A percentile compares a stretch with the other conserved stretches of the same genome.
Conservation (phyloP, 2,888 invertebrate species). For the Anticlea derivata region DNA sequence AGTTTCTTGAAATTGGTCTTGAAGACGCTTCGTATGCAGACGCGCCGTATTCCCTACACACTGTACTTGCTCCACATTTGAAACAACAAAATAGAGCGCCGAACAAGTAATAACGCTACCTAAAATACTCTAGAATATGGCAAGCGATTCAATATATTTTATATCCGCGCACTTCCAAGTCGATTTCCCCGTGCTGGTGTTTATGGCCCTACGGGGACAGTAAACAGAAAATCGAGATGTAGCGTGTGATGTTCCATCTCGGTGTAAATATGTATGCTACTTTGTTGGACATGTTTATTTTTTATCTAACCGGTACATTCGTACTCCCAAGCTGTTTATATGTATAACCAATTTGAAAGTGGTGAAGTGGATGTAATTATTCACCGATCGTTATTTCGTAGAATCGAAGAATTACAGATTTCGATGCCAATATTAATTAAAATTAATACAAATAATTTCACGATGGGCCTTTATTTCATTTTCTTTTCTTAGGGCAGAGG, state of each 20-base stretch:
- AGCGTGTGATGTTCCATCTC: conserved; percentile 37
- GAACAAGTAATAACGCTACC: conserved; percentile 15
- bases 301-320: conserved; percentile 1
- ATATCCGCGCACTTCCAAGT: conserved; percentile 44
- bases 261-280: conserved; percentile 9
- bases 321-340: conserved; percentile 8
- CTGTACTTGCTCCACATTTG: conserved; percentile 13
- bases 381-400: too few species aligned
- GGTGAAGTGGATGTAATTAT: too few species aligned
- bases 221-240: conserved; percentile 45
- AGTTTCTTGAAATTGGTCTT: conserved; percentile 7
- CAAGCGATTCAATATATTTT: conserved; percentile 46
- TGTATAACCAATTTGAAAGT: conserved; percentile 5
- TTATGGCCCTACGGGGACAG: conserved; percentile 47
- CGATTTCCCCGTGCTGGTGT: conserved; percentile 48
- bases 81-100: conserved; percentile 14
- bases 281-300: conserved; percentile 11
- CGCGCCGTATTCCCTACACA: conserved; percentile 5
- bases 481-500: too few species aligned
- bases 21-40: conserved; percentile 7
- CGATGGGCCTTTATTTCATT: too few species aligned
- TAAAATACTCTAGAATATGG: conserved; percentile 24
- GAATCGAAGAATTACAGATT: too few species aligned
- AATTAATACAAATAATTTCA: too few species aligned
- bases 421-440: too few species aligned